phyloP scores from a whole-genome alignment of 2,797 vertebrate species.

The Lemur catta region DNA sequence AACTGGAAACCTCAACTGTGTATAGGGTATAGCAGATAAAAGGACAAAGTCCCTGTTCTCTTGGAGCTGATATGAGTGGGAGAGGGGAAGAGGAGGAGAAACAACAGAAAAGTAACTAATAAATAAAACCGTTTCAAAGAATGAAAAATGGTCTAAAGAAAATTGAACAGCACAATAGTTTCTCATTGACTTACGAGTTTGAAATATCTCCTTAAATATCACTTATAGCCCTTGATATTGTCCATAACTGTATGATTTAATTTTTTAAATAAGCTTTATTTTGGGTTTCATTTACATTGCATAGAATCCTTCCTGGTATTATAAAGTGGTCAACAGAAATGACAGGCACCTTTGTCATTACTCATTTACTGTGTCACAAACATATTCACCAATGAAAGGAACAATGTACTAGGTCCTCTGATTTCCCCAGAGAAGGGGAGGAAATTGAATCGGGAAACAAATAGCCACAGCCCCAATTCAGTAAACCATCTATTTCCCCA shows the following conservation, averaged over 20 bases:
- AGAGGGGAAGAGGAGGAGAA: background rate
- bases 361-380: slow-evolving; percentile 29
- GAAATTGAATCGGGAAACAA: slow-evolving; percentile 64
- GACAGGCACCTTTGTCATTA: background rate
- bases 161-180: background rate
- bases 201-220: background rate
- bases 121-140: background rate
- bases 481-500: slow-evolving; percentile 31
- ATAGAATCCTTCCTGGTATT: slow-evolving; percentile 3
- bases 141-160: background rate
- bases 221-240: background rate
- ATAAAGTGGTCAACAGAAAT: slow-evolving; percentile 24
- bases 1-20: background rate
- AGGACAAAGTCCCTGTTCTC: background rate
- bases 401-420: background rate
- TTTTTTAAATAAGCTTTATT: background rate
- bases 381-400: background rate
- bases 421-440: slow-evolving; percentile 61
- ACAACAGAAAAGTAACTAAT: background rate
- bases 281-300: slow-evolving; percentile 17
- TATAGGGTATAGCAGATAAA: background rate
- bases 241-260: background rate
- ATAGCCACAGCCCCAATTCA: slow-evolving; percentile 55
- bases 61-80: background rate
- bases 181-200: background rate